phyloP scores from a whole-genome alignment of 1,140 invertebrate species.

The Zaprionus ghesquierei region DNA sequence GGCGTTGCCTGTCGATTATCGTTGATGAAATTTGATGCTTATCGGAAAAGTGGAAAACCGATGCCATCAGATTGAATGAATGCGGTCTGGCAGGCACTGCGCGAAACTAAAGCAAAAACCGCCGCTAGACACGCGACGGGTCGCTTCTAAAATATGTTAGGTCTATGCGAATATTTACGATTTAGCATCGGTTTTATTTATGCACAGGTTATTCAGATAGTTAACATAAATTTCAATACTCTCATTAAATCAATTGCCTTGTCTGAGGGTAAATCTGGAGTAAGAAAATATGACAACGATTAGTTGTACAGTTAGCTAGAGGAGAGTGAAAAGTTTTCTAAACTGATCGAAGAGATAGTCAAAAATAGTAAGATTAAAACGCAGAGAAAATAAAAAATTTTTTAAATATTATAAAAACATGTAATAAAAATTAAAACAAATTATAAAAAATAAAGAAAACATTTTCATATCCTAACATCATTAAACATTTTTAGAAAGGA shows the following conservation, averaged over 20 bases:
- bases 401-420: no score
- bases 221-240: not conserved
- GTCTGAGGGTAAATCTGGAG: not conserved
- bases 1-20: slow-evolving; percentile 68
- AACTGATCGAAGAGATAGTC: no score
- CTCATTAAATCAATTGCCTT: not conserved
- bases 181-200: not conserved
- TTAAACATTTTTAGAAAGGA: no score
- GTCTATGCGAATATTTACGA: not conserved
- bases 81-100: slow-evolving; percentile 41
- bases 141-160: not conserved
- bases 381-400: no score
- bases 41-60: slow-evolving; percentile 57
- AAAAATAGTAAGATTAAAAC: no score
- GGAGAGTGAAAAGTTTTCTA: no score
- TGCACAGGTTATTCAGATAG: not conserved
- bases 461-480: no score
- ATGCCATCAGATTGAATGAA: slow-evolving; percentile 60
- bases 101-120: slow-evolving; percentile 22
- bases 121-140: slow-evolving; percentile 13
- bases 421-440: no score
- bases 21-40: slow-evolving; percentile 75
- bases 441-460: no score
- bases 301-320: no score
- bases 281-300: not conserved